A percentile compares a stretch with the other conserved stretches of the same genome.
phyloP scores from a whole-genome alignment of 2,113 vertebrate genomes.

The Heterocephalus glaber region DNA sequence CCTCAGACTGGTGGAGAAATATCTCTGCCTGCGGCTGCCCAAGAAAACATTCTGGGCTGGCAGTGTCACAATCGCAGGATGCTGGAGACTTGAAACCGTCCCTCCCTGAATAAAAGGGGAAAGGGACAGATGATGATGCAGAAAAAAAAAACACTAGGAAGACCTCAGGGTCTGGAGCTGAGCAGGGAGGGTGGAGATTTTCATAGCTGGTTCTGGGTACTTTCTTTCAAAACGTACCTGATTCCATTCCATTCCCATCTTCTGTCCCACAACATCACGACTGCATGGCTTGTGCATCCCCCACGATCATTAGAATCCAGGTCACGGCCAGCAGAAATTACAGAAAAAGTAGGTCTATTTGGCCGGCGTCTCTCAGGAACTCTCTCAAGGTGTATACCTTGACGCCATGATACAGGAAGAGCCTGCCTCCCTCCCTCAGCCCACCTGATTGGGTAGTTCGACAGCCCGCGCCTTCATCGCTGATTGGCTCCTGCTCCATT shows the following conservation, averaged over 20 bases:
- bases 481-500: not conserved
- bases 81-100: not conserved
- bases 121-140: not conserved
- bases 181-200: not conserved
- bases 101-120: not conserved
- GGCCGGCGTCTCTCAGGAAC: not conserved
- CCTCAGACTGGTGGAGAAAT: not conserved
- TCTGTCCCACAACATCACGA: not conserved
- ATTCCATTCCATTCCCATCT: not conserved
- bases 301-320: not conserved
- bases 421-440: not conserved
- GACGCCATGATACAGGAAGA: not conserved
- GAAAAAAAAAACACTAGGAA: not conserved
- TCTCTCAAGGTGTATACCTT: fast-evolving
- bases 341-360: not conserved
- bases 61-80: not conserved
- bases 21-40: not conserved
- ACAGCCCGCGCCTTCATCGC: not conserved
- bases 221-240: not conserved
- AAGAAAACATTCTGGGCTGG: not conserved
- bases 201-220: not conserved
- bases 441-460: not conserved
- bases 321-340: not conserved
- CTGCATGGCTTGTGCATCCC: not conserved
- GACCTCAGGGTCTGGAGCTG: not conserved